Conservation (phyloP, 2,797 vertebrate genomes). For the Siniperca scherzeri region DNA sequence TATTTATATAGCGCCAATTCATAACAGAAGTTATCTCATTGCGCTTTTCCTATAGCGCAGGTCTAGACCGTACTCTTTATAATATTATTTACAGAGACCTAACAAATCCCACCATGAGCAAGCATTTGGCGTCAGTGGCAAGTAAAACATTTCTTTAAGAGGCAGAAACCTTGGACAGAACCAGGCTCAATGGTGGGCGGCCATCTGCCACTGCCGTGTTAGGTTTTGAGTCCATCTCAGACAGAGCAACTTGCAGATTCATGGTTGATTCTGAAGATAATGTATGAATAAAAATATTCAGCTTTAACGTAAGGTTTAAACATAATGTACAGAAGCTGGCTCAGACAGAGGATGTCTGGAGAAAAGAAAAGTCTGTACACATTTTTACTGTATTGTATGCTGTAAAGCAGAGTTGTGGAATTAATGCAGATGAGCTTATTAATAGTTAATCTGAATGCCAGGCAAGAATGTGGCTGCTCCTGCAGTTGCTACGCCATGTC, state of each 20-base stretch:
- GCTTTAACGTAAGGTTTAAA: neutral
- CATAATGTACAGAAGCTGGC: neutral
- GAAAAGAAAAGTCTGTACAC: neutral
- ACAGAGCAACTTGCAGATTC: neutral
- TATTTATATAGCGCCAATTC: too few species aligned
- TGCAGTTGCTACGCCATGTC: conserved; percentile 57
- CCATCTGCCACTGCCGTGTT: too few species aligned
- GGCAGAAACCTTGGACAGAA: too few species aligned
- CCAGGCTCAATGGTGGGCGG: too few species aligned
- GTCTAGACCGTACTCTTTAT: too few species aligned
- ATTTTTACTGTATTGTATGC: neutral
- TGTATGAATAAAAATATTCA: neutral
- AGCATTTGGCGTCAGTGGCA: too few species aligned
- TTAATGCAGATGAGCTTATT: conserved; percentile 62
- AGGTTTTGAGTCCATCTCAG: neutral
- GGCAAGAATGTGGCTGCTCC: conserved; percentile 41
- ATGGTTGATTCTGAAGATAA: neutral
- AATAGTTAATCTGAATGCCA: conserved; percentile 65
- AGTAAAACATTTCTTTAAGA: too few species aligned
- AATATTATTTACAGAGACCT: too few species aligned
- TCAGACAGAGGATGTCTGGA: neutral
- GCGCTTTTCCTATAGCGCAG: too few species aligned
- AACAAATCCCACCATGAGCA: too few species aligned
- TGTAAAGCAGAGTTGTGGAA: conserved; percentile 38
- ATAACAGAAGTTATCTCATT: too few species aligned